Percentiles rank a stretch among this genome's conserved stretches.
phyloP scores from a whole-genome alignment of 1,140 invertebrate genomes.

The Neotoxoptera formosana region DNA sequence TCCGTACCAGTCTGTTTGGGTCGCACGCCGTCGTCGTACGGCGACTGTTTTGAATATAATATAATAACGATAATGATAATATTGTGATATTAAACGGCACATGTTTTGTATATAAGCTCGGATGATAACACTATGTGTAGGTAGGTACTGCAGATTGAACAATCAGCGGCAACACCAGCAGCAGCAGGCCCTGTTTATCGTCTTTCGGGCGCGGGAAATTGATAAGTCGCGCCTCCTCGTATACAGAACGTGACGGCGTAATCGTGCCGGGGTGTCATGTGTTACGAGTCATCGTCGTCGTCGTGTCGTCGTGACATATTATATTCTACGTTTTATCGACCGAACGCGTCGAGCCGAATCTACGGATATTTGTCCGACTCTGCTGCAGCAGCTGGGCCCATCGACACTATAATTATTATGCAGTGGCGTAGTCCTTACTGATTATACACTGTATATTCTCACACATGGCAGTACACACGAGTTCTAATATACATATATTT shows the following conservation, averaged over 20 bases:
- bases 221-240: background rate
- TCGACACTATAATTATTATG: no score
- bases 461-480: no score
- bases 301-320: background rate
- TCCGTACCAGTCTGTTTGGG: conserved; percentile 31
- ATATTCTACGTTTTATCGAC: background rate
- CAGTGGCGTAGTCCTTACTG: background rate
- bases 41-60: background rate
- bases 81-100: background rate
- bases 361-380: background rate
- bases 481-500: no score
- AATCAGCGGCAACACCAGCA: no score
- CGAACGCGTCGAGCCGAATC: background rate
- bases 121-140: background rate
- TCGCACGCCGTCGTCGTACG: background rate
- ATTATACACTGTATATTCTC: no score
- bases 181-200: background rate
- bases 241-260: background rate
- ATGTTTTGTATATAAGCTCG: background rate
- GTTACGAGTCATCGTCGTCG: background rate
- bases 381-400: no score
- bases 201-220: background rate
- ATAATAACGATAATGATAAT: no score
- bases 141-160: background rate
- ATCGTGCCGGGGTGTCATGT: background rate